Percentiles rank a stretch among this genome's conserved stretches.
Evolutionary conservation across 2,888 invertebrate genomes (phyloP).

Genomic region (Cosmia trapezina): DNA sequence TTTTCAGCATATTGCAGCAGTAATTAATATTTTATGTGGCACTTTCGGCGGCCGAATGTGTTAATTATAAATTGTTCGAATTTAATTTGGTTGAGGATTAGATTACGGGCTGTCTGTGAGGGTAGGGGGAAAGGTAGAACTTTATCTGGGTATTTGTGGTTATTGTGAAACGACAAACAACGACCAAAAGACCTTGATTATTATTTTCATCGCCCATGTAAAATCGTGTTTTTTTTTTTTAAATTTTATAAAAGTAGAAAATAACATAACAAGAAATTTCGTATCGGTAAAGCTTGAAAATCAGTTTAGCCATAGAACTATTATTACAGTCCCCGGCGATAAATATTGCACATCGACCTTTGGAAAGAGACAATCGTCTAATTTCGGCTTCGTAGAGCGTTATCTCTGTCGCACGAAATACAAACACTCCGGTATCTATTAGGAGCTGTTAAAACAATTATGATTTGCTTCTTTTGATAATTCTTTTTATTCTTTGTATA

Average conservation of each 20-base stretch:
- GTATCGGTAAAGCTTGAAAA: background rate
- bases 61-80: slow-evolving; percentile 57
- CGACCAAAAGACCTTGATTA: background rate
- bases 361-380: no score
- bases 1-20: slow-evolving; percentile 58
- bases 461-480: no score
- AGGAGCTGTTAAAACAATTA: no score
- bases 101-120: slow-evolving; percentile 8
- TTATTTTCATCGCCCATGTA: background rate
- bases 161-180: background rate
- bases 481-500: no score
- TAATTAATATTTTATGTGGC: slow-evolving; percentile 68
- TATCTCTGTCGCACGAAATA: no score
- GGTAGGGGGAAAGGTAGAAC: background rate
- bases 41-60: slow-evolving; percentile 55
- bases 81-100: slow-evolving; percentile 46
- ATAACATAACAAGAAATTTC: background rate
- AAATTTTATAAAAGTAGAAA: background rate
- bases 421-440: no score
- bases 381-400: no score
- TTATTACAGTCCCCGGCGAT: no score
- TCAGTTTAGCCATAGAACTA: no score
- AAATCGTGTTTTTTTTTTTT: no score
- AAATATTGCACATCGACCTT: no score
- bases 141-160: background rate